phyloP scores from a whole-genome alignment of 2,113 vertebrate genomes.

The Nannobrachium achirus region DNA sequence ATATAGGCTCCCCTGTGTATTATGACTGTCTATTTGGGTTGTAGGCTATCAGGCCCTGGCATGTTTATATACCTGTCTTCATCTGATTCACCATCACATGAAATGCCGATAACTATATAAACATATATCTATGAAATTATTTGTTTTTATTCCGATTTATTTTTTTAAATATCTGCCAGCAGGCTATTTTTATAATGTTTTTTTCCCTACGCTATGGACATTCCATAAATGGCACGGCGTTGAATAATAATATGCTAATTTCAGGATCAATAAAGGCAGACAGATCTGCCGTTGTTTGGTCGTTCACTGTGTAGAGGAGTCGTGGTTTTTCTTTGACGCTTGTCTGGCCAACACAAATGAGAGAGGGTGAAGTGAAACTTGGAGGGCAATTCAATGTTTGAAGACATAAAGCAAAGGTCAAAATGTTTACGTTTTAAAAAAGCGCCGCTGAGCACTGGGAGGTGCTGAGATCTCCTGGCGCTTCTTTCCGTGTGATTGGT shows the following conservation, averaged over 20 bases:
- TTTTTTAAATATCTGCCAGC: too few relatives aligned
- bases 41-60: background rate
- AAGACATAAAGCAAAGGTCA: slow-evolving; percentile 71
- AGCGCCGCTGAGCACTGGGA: slow-evolving; percentile 80
- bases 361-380: slow-evolving; percentile 42
- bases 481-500: slow-evolving; percentile 86
- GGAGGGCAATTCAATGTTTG: slow-evolving; percentile 61
- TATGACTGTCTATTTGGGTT: background rate
- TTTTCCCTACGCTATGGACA: too few relatives aligned
- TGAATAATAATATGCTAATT: too few relatives aligned
- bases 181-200: too few relatives aligned
- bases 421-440: slow-evolving; percentile 78
- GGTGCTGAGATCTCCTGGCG: slow-evolving; percentile 78
- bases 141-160: too few relatives aligned
- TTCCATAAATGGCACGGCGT: too few relatives aligned
- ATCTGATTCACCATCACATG: too few relatives aligned
- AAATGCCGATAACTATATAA: too few relatives aligned
- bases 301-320: slow-evolving; percentile 14
- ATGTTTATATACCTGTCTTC: too few relatives aligned
- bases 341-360: slow-evolving; percentile 50
- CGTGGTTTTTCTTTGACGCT: slow-evolving; percentile 6
- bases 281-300: slow-evolving; percentile 29
- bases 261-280: too few relatives aligned
- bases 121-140: too few relatives aligned
- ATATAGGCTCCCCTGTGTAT: slow-evolving; percentile 9